phyloP scores from a whole-genome alignment of 2,888 invertebrate genomes.

The Cephus pygmeus region DNA sequence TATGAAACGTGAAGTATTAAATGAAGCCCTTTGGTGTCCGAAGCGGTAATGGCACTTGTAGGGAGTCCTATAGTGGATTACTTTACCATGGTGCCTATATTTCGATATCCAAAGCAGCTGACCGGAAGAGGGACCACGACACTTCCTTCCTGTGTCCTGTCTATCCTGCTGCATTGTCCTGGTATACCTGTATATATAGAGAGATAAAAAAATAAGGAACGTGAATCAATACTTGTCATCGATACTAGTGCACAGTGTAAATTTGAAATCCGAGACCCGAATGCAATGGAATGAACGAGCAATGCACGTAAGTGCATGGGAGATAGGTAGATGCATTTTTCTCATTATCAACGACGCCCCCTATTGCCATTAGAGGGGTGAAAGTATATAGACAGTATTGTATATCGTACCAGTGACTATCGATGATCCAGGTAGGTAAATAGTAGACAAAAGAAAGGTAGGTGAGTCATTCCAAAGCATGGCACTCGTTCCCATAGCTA shows the following conservation, averaged over 20 bases:
- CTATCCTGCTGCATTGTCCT: slow-evolving; percentile 2
- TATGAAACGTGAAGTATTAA: slow-evolving; percentile 58
- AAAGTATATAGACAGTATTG: background rate
- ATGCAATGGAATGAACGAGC: background rate
- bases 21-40: slow-evolving; percentile 54
- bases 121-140: slow-evolving; percentile 63
- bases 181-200: slow-evolving; percentile 10
- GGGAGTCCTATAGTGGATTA: slow-evolving; percentile 63
- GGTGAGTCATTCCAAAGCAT: slow-evolving; percentile 23
- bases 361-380: background rate
- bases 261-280: background rate
- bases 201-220: background rate
- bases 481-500: slow-evolving; percentile 36
- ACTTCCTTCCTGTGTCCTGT: slow-evolving; percentile 62
- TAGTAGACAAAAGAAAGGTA: slow-evolving; percentile 9
- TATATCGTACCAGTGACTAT: background rate
- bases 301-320: background rate
- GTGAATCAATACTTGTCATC: slow-evolving; percentile 43
- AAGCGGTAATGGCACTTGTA: slow-evolving; percentile 62
- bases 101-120: slow-evolving; percentile 58
- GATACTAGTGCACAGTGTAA: slow-evolving; percentile 29
- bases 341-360: background rate
- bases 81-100: slow-evolving; percentile 53
- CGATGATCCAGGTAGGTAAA: background rate
- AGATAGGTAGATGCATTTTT: background rate